phyloP scores from a whole-genome alignment of 2,113 vertebrate genomes.

The Nesogale talazaci region DNA sequence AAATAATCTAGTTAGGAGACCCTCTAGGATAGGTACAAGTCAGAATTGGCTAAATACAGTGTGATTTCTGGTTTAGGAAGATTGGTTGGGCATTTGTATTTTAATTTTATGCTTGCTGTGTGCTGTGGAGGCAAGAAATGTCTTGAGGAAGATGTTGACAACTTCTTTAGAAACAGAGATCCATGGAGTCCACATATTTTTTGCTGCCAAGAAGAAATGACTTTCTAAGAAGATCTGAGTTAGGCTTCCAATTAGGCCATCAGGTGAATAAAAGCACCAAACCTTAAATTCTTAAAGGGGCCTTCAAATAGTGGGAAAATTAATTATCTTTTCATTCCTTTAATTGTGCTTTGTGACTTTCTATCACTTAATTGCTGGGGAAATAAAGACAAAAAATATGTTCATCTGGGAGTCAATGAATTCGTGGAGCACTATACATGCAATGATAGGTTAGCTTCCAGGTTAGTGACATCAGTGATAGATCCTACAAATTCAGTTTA shows the following conservation, averaged over 20 bases:
- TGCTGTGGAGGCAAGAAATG: neutral
- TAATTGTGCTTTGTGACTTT: neutral
- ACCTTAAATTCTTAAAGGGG: neutral
- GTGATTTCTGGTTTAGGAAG: neutral
- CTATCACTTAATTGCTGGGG: neutral
- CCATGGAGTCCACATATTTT: neutral
- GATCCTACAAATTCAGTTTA: conserved; percentile 19
- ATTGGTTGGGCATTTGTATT: neutral
- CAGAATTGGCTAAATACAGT: neutral
- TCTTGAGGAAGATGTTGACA: neutral
- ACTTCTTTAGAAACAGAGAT: neutral
- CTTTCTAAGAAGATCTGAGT: neutral
- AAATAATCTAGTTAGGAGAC: neutral
- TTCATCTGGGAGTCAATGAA: neutral
- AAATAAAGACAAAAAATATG: neutral
- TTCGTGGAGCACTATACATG: neutral
- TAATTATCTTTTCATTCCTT: too few species aligned
- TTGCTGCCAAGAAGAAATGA: neutral
- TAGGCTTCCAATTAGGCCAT: neutral
- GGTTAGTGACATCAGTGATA: neutral
- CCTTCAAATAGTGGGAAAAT: too few species aligned
- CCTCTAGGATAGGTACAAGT: neutral
- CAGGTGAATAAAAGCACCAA: neutral
- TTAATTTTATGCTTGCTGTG: conserved; percentile 1
- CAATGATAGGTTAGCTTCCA: neutral